Evolutionary conservation across 2,888 invertebrate species (phyloP), one percentile per base, ranked within the genome.

Genomic region (Megaustenia siamemsis): DNA sequence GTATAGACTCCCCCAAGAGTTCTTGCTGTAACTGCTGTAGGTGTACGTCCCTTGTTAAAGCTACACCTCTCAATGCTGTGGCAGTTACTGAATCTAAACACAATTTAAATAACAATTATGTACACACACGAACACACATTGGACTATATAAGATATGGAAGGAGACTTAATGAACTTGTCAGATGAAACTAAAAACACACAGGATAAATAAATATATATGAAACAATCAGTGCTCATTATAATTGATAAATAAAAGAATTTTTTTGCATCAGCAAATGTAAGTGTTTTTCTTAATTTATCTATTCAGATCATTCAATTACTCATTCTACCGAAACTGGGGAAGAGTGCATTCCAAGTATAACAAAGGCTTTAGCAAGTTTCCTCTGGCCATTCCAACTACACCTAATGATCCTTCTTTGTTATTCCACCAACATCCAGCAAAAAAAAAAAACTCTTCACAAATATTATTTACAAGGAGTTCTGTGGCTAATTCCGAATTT

Each of bases 1-100:
- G 96, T 93, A 89, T 93, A 92, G 56, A 92, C 90, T 69, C 92
- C 93, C 28, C 84, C 84, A 5, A 84, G 40, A 8, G 79, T 71
- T 75, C 93, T 87, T 75, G 96, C 96, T 90, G 96, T 96, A 92
- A 96, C 95, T 78, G 96, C 96, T 90, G 96, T 96, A 92, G 96
- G 95, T 71, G 94, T 94, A 92, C 96, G 95, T 92, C 97, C 96
- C 92, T 95, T 93, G 97, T 97, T 92, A 97, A 96, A 89, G 97
- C 96, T 91, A 97, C 97, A 91, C 97, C 97, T 94, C 97, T 95
- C 93, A 97, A 95, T 90, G 97, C 96, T 93, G 97, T 97, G 93
- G 96, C 97, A 95, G 92, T 88, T 71, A 83, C 73, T 60, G 75
- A 28, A 45, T 84, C 84, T 84, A 71, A 38, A 40, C 38, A 66